Evolutionary conservation across 2,797 vertebrate genomes (phyloP), one percentile per base, ranked within the genome.

Genomic region (Kryptopterus vitreolus): DNA sequence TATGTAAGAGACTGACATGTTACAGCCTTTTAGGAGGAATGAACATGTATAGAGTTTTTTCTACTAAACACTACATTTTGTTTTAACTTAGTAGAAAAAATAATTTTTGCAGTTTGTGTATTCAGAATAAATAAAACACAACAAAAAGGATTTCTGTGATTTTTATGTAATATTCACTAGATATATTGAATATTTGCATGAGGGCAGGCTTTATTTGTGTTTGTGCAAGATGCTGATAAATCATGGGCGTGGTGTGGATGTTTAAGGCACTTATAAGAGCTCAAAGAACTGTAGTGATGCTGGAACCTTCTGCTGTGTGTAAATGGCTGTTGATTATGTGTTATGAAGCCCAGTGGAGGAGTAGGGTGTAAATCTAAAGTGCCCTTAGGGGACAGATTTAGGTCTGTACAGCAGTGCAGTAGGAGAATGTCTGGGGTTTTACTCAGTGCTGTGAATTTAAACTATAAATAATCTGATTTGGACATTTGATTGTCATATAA

Each of bases 221-320:
- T 79, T 81, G 65, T 89, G 57, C 85, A 86, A 90, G 86, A 78
- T 79, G 75, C 76, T 79, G 84, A 87, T 91, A 70, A 52, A 70
- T 70, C 68, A 70, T 24, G 46, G 48, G 31, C 68, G 31, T 26
- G 24, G 43, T n/a, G 22, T 24, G 46, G 16, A 16, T 20, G 16
- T n/a, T n/a, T n/a, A n/a, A 31, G 46, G 24, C 9, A 50, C 24
- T 31, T 70, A 70, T 87, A 82, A 85, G 80, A 74, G 86, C 38
- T 87, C 65, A 58, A 81, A 78, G 73, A 81, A 70, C 74, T 76
- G 71, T 79, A 86, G 85, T 46, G 12, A 62, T 38, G 4, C 79
- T 74, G 71, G 38, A 73, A 85, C 83, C 79, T 82, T 86, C 46
- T 85, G 65, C 57, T 69, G 24, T 76, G 69, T 70, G 77, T 58